Percentiles rank a stretch among this genome's conserved stretches.
Conservation (phyloP, 92 coral and sea anemone genomes). For the Parazoanthus atlanticus region DNA sequence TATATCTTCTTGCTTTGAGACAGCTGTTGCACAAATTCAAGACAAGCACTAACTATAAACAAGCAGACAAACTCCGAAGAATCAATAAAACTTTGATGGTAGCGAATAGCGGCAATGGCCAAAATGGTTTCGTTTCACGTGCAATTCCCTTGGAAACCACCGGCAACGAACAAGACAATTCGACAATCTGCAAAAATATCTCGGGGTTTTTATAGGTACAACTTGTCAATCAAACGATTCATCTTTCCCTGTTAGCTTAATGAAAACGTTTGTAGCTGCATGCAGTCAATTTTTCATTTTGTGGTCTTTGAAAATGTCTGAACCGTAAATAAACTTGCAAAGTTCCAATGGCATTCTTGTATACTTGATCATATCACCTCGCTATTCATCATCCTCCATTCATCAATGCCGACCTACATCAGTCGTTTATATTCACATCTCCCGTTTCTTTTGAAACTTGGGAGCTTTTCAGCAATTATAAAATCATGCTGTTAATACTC, state of each 20-base stretch:
- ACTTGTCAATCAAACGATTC: no score
- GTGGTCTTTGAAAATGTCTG: neutral
- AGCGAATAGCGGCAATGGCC: no score
- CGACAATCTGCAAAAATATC: neutral
- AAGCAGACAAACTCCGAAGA: neutral
- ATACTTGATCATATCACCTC: neutral
- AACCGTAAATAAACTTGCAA: slow-evolving; percentile 4
- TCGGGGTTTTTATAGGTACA: no score
- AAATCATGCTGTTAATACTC: neutral
- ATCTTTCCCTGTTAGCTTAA: neutral
- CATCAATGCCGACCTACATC: neutral
- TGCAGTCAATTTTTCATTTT: neutral
- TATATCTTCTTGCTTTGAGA: no score
- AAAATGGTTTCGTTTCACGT: neutral
- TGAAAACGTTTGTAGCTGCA: neutral
- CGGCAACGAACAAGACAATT: neutral
- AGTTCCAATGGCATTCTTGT: neutral
- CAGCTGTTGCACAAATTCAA: no score
- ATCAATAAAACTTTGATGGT: no score
- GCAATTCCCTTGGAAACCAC: neutral
- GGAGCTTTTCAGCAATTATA: neutral
- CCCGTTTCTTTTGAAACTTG: slow-evolving; percentile 7
- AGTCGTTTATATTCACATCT: neutral
- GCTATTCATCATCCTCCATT: neutral
- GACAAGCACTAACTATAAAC: no score